Evolutionary conservation across 37 sponge, comb jelly and placozoan genomes (phyloP), one percentile per base, ranked within the genome.

Genomic region (Crambe crambe): DNA sequence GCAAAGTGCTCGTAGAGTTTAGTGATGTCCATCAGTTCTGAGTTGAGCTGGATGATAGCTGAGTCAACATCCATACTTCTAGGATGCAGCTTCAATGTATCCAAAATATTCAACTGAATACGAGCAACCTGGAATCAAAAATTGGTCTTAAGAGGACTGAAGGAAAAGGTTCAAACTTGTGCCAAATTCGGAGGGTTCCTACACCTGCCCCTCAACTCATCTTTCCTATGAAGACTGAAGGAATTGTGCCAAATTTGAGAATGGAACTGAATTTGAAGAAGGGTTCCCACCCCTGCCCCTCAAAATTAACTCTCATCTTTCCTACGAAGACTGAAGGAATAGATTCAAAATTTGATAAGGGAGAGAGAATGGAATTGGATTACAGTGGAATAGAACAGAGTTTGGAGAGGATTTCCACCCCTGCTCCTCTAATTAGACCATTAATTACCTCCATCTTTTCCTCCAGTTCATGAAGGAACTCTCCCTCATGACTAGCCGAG

Each of bases 1-100:
- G 96, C 98, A 85, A 82, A 98, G 34, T 98, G 92, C 58, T 87
- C 91, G 56, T 95, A 95, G 66, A 95, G 80, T 54, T 81, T 90
- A n/a, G 89, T 82, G 42, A 94, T 87, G 79, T 96, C 97, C 85
- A 91, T 83, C 22, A 96, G 84, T 68, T 85, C 80, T 25, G 67
- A 39, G 69, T 94, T 85, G 35, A 96, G 89, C 26, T 29, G 37
- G 0, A 2, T 36, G 58, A 91, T 64, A 29, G 97, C 95, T 21
- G 60, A 42, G 0, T 27, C 43, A 18, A 64, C 67, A 3, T 74
- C 74, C 2, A 30, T 36, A 8, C 78, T 37, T 22, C 43, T n/a
- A 21, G 80, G 74, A 1, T 37, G 84, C 0, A 26, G 43, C 42
- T 58, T 64, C 42, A 91, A 17, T 3, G 86, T 56, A 35, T 88